Conservation (phyloP, 2,797 vertebrate species). For the Petrocephalus sullivani region DNA sequence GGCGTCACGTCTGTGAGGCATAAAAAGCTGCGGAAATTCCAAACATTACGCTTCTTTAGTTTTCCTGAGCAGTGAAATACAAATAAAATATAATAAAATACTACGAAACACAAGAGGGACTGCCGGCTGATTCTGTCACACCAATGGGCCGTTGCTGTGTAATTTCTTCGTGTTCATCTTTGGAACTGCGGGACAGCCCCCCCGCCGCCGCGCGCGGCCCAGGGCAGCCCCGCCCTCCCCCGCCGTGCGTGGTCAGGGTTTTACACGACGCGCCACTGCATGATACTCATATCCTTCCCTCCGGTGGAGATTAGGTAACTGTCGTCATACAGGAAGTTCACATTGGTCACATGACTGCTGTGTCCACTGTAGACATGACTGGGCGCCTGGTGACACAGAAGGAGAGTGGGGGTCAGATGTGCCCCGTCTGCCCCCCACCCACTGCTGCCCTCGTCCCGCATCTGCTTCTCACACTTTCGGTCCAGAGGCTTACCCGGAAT, state of each 20-base stretch:
- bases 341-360: conserved; percentile 97
- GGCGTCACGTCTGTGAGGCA: background rate
- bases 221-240: background rate
- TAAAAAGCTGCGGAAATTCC: conserved; percentile 30
- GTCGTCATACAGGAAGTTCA: conserved; percentile 86
- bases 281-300: conserved; percentile 94
- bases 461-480: background rate
- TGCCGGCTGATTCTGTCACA: conserved; percentile 20
- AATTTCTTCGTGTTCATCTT: conserved; percentile 4
- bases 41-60: conserved; percentile 40
- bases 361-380: conserved; percentile 86
- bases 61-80: conserved; percentile 66
- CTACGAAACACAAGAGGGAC: conserved; percentile 40
- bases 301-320: conserved; percentile 91
- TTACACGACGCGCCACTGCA: conserved; percentile 94
- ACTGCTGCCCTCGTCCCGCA: background rate
- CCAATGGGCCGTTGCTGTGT: background rate
- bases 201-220: background rate
- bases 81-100: conserved; percentile 58
- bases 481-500: conserved; percentile 75
- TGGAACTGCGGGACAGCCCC: conserved; percentile 17
- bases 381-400: conserved; percentile 70
- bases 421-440: background rate
- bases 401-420: background rate
- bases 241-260: background rate